These are phyloP conservation scores for Tetanocera ferruginea DNA, from an alignment of 2,888 invertebrate genomes.

Conservation along the genomic window DNA sequence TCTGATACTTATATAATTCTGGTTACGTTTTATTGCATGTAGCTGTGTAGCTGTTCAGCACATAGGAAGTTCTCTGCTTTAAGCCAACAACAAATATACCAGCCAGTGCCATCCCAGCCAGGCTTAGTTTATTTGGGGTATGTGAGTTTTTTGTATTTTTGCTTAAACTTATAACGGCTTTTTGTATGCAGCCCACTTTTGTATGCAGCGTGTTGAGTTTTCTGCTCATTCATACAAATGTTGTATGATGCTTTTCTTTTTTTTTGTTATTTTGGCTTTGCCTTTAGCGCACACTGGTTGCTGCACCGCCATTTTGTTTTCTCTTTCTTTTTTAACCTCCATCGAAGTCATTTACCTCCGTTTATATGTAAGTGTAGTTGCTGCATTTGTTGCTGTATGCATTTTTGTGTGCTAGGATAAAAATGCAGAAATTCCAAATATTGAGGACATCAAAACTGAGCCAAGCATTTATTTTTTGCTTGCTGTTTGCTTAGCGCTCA, in stretches of 20 bases:
- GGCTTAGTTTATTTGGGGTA: neutral
- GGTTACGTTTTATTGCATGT: neutral
- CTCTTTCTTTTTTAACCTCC: constrained; percentile 35
- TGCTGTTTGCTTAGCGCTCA: constrained; percentile 25
- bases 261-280: neutral
- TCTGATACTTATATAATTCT: no score
- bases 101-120: no score
- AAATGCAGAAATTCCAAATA: constrained; percentile 23
- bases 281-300: neutral
- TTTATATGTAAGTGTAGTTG: neutral
- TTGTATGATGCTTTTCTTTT: neutral
- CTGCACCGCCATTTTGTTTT: neutral
- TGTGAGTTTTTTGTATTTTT: neutral
- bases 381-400: neutral
- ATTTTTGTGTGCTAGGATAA: neutral
- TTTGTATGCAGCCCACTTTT: no score
- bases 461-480: constrained; percentile 13
- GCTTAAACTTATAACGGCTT: no score
- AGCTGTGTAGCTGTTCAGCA: neutral
- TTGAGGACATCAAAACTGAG: constrained; percentile 35
- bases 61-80: neutral
- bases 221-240: neutral
- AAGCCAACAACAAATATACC: no score
- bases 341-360: constrained; percentile 46
- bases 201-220: neutral